A percentile compares a stretch with the other conserved stretches of the same genome.
Evolutionary conservation across 1,140 invertebrate species (phyloP).

Genomic region (Drosophila pallidifrons): DNA sequence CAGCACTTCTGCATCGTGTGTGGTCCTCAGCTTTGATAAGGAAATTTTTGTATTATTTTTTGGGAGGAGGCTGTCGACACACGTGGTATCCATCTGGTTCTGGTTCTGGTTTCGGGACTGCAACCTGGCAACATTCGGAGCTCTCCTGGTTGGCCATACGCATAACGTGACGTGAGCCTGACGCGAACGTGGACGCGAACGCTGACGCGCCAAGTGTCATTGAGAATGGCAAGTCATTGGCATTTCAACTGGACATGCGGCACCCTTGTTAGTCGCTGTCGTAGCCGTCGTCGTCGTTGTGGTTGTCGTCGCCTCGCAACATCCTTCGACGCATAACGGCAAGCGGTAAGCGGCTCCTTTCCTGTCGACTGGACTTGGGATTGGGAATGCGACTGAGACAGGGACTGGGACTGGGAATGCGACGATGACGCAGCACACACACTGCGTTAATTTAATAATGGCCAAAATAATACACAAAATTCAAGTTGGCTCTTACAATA

Average conservation of each 20-base stretch:
- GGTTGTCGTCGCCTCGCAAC: conserved; percentile 60
- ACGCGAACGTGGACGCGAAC: conserved; percentile 45
- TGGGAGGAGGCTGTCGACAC: conserved; percentile 28
- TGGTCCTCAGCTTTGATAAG: conserved; percentile 74
- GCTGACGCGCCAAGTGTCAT: conserved; percentile 78
- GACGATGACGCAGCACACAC: conserved; percentile 66
- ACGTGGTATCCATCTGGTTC: conserved; percentile 35
- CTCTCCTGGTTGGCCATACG: conserved; percentile 54
- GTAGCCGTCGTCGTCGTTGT: conserved; percentile 62
- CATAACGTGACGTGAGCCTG: conserved; percentile 61
- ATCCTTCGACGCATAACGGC: conserved; percentile 83
- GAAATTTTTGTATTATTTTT: conserved; percentile 49
- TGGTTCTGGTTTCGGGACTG: not conserved
- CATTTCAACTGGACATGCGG: conserved; percentile 83
- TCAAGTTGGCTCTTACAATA: conserved; percentile 51
- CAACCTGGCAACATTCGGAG: not conserved
- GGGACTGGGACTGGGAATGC: not conserved
- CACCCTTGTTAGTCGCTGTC: conserved; percentile 76
- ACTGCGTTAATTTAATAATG: conserved; percentile 81
- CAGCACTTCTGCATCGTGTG: conserved; percentile 49
- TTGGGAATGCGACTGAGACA: not conserved
- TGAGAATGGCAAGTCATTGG: conserved; percentile 80
- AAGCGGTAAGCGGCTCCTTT: conserved; percentile 46
- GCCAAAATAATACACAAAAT: conserved; percentile 52
- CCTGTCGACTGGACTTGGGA: conserved; percentile 3